Base-by-base conservation (phyloP, 2,113 vertebrate species). In the Sinocyclocheilus anophthalmus region DNA sequence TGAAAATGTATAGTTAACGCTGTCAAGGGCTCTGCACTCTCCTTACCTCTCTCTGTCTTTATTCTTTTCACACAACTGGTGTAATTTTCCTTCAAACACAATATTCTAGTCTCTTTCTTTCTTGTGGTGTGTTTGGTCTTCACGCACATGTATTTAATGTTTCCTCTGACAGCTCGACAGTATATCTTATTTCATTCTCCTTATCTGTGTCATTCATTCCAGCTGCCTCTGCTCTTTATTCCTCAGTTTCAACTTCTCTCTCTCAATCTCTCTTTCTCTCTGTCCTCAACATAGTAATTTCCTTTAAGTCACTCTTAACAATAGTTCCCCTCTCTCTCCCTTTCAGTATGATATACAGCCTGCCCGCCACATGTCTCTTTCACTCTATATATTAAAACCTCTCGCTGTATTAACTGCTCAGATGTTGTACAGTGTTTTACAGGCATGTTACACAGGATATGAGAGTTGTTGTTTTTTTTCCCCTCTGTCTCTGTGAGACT, bases 1-100 rank as follows among this genome's bases (percentile, higher is more conserved):
- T 91, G 80, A 90, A 87, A 85, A 50, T 84, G 90, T 88, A 90
- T 91, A 90, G 92, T 94, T 91, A 90, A 88, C 81, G 50, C 84
- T 89, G 89, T 90, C 90, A 10, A 48, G 84, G 69, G 37, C 48
- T 88, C 90, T 87, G 77, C 72, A 84, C 61, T 80, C 79, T 75
- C 37, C 42, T 48, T 69, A 39, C 45, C 79, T 70, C 24, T 78
- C 73, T 39, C 7, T 39, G 39, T 24, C 78, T 85, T 45, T 78
- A 85, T 85, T 69, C 67, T 55, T 67, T 70, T 83, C 26, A 70
- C 65, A 83, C 81, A 70, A 83, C 45, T 70, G 30, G 69, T 84
- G 82, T 84, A 39, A 75, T 84, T 73, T 75, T 57, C 69, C 7
- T n/a, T 73, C 82, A 73, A 75, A 84, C 50, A 75, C 63, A 69